Percentiles rank a stretch among this genome's conserved stretches.
These are phyloP conservation scores for Eonycteris spelaea DNA, from an alignment of 2,113 vertebrate species.

Conservation along the genomic window DNA sequence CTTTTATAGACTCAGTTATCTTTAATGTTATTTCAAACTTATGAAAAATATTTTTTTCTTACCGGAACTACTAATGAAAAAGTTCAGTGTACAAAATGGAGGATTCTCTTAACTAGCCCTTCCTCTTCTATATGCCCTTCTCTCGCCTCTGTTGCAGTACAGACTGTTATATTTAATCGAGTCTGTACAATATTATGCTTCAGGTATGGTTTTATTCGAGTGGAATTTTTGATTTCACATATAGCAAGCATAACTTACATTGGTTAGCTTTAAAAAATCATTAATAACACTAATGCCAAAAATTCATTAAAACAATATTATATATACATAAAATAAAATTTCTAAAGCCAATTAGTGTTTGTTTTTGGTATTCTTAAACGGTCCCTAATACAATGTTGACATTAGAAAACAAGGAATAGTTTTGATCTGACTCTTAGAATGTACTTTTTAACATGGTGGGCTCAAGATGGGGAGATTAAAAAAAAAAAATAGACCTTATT, in stretches of 20 bases:
- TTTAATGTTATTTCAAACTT: not conserved
- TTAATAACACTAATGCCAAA: not conserved
- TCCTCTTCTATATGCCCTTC: not conserved
- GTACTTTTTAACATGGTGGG: not conserved
- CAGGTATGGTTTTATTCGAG: not conserved
- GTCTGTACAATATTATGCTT: not conserved
- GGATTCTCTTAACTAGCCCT: not conserved
- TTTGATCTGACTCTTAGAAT: not conserved
- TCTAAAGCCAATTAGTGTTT: not conserved
- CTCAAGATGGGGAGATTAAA: not conserved
- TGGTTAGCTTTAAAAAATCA: not conserved
- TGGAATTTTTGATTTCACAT: conserved; percentile 30
- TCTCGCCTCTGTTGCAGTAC: not conserved
- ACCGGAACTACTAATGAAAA: not conserved
- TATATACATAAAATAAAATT: not conserved
- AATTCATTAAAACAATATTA: not conserved
- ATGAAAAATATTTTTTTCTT: not conserved
- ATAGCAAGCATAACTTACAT: not conserved
- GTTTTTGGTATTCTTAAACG: not conserved
- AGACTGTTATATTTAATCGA: not conserved
- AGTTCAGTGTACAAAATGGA: not conserved
- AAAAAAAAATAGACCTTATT: not conserved
- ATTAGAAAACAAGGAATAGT: not conserved
- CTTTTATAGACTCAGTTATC: not conserved
- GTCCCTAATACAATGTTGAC: not conserved